phyloP scores from a whole-genome alignment of 2,113 vertebrate genomes.

The Platysternon megacephalum region DNA sequence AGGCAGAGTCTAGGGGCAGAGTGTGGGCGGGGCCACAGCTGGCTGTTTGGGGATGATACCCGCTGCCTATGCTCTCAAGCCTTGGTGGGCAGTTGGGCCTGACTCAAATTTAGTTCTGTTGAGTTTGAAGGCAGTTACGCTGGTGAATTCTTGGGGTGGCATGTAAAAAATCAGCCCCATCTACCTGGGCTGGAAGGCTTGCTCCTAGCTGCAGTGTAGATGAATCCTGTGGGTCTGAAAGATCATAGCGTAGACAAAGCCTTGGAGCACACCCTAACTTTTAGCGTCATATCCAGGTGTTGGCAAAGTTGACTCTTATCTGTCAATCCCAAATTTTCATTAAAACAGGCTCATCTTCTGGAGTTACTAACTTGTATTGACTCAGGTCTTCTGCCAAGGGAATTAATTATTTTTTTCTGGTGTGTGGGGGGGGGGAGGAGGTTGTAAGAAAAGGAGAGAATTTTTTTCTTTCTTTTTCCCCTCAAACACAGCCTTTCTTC shows the following conservation, averaged over 20 bases:
- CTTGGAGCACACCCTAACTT: neutral
- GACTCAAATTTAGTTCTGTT: no score
- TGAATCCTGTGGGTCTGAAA: neutral
- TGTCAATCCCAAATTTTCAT: fast-evolving
- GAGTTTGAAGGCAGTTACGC: neutral
- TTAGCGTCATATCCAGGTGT: neutral
- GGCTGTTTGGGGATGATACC: no score
- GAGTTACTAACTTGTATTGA: neutral
- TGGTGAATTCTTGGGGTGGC: neutral
- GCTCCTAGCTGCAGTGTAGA: neutral
- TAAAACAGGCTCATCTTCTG: neutral
- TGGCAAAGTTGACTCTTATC: neutral
- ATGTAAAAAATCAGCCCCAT: neutral
- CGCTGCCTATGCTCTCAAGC: neutral
- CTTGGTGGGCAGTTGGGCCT: neutral
- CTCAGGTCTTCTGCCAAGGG: neutral
- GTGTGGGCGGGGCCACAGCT: no score
- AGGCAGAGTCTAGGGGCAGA: no score
- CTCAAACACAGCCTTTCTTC: neutral
- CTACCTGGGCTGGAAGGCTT: neutral
- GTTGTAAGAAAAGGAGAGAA: neutral
- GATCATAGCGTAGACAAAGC: fast-evolving
- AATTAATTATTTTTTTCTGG: neutral
- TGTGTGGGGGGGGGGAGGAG: neutral
- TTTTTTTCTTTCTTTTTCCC: no score